Conservation (phyloP, 2,797 vertebrate species). For the Crocidura indochinensis region DNA sequence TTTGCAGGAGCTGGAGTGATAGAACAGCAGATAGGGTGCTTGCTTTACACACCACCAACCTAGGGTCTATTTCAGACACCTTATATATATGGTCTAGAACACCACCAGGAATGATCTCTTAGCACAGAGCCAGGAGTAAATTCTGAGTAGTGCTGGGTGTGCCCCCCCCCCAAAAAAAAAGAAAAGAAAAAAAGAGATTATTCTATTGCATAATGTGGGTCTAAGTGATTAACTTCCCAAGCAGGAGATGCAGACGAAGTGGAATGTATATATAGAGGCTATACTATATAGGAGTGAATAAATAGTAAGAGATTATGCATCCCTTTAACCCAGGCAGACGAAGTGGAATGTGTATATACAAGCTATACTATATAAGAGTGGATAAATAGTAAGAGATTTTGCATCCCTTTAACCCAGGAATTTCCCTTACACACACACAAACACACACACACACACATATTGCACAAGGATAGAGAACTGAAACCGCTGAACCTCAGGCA, state of each 20-base stretch:
- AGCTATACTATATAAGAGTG: background rate
- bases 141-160: too few species aligned
- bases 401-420: background rate
- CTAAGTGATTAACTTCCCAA: background rate
- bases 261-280: background rate
- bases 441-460: background rate
- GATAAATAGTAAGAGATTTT: background rate
- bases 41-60: too few species aligned
- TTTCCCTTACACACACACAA: rapidly evolving
- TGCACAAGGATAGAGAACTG: background rate
- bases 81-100: too few species aligned
- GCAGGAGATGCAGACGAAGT: background rate
- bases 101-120: too few species aligned
- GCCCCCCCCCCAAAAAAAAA: too few species aligned
- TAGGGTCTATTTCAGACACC: too few species aligned
- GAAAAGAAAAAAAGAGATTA: background rate
- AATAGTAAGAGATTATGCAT: background rate
- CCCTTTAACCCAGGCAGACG: background rate
- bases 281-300: background rate
- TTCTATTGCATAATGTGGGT: background rate
- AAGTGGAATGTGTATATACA: background rate
- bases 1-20: too few species aligned
- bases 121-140: too few species aligned
- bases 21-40: too few species aligned
- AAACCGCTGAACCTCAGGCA: background rate